These are phyloP conservation scores for Drosophila truncata DNA, from an alignment of 1,140 invertebrate genomes.

Conservation along the genomic window DNA sequence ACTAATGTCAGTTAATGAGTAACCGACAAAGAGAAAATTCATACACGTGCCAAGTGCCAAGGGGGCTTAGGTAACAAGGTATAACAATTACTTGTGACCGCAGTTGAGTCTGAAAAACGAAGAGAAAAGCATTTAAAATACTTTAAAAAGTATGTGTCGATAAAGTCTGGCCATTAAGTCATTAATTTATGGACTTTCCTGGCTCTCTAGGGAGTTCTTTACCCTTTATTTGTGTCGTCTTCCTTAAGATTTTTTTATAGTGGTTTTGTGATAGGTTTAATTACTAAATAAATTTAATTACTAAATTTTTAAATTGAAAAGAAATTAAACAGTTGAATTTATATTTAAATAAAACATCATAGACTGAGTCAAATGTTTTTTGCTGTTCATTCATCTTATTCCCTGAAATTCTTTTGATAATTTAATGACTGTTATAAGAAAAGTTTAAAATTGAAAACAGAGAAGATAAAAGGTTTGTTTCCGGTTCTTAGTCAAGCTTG, in stretches of 20 bases:
- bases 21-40: conserved; percentile 26
- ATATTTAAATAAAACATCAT: background rate
- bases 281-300: too few species aligned
- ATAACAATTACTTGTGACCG: conserved; percentile 12
- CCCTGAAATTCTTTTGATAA: background rate
- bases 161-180: conserved; percentile 1
- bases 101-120: background rate
- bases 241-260: background rate
- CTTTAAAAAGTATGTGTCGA: conserved; percentile 4
- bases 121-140: conserved; percentile 4
- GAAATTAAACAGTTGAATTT: background rate
- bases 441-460: background rate
- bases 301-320: background rate
- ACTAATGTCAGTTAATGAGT: conserved; percentile 58
- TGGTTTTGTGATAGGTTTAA: too few species aligned
- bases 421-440: background rate
- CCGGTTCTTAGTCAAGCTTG: background rate
- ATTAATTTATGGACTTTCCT: conserved; percentile 1
- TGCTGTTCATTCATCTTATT: background rate
- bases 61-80: conserved; percentile 17
- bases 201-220: background rate
- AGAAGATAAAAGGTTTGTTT: background rate
- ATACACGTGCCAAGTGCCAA: conserved; percentile 40
- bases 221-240: background rate
- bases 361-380: background rate